Base-by-base conservation (phyloP, 1,140 invertebrate species). In the Zaprionus vittiger region DNA sequence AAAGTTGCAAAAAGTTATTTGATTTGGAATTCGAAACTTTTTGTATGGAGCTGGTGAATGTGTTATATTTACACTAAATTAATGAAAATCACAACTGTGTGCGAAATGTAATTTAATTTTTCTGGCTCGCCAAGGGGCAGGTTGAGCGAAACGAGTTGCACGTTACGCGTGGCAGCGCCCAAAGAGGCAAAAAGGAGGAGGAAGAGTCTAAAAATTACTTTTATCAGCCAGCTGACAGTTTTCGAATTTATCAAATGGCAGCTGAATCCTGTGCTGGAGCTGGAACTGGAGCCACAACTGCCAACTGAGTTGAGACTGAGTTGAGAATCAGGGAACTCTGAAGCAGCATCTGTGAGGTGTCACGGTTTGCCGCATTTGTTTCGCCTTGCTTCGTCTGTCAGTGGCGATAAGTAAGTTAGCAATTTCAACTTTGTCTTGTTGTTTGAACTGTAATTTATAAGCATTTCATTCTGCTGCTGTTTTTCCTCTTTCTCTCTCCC, bases 11-110 rank as follows among this genome's bases (percentile, higher is more conserved):
- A 86, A 86, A 87, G 78, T 87, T 87, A 87, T 89, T 87, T 87
- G 84, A 87, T 89, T 87, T 84, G 78, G 74, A 84, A 84, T 82
- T 83, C 73, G 64, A 66, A 83, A 77, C 66, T 87, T 80, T 73
- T 60, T 71, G 62, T 83, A 54, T 70, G 56, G 38, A 47, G 7
- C 64, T 66, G 62, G 47, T 83, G 54, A 72, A 70, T 83, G 59
- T 84, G 73, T 86, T 83, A 64, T 87, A 73, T 84, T 82, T 81
- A 80, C 78, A 84, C 84, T 79, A 87, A 87, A 84, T 87, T 87
- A 87, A 87, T 87, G 84, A 89, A 89, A 87, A 87, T 89, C 84
- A 87, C 74, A 87, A 89, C 81, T 89, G 83, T 81, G 84, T 79
- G 84, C 84, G 79, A 81, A 87, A 89, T 89, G 74, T 89, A 89